Evolutionary conservation across 2,797 vertebrate species (phyloP).

Genomic region (Rhinogobio ventralis): DNA sequence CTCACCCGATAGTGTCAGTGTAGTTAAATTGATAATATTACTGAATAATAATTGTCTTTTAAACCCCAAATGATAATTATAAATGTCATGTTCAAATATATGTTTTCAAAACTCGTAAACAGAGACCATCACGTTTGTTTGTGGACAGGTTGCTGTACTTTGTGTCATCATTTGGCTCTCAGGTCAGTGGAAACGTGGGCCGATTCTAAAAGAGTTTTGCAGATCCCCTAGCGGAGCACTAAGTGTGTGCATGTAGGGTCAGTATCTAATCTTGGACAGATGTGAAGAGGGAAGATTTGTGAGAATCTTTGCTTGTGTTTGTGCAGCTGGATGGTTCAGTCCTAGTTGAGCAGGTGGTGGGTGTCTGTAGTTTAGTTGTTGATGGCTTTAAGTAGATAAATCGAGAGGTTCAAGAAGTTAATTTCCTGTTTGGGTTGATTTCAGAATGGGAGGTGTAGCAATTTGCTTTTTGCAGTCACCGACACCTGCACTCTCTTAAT

Average conservation of each 20-base stretch:
- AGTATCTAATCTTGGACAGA: background rate
- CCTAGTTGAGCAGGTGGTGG: background rate
- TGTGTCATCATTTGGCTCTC: background rate
- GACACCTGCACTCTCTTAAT: background rate
- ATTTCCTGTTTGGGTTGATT: conserved; percentile 13
- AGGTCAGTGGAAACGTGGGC: background rate
- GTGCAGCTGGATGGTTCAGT: background rate
- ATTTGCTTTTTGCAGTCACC: background rate
- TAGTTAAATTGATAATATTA: background rate
- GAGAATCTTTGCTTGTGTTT: background rate
- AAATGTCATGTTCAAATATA: background rate
- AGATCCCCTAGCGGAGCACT: background rate
- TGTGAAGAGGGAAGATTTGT: background rate
- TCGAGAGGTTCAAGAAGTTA: conserved; percentile 1
- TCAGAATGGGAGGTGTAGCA: background rate
- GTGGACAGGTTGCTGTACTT: background rate
- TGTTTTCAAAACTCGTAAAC: background rate
- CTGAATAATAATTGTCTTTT: background rate
- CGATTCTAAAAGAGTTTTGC: background rate
- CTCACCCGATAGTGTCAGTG: background rate
- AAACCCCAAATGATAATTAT: no score
- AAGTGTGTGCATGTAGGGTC: background rate
- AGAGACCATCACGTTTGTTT: background rate
- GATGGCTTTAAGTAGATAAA: conserved; percentile 23
- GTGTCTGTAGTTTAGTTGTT: background rate